Evolutionary conservation across 2,113 vertebrate genomes (phyloP).

Genomic region (Echinops telfairi): DNA sequence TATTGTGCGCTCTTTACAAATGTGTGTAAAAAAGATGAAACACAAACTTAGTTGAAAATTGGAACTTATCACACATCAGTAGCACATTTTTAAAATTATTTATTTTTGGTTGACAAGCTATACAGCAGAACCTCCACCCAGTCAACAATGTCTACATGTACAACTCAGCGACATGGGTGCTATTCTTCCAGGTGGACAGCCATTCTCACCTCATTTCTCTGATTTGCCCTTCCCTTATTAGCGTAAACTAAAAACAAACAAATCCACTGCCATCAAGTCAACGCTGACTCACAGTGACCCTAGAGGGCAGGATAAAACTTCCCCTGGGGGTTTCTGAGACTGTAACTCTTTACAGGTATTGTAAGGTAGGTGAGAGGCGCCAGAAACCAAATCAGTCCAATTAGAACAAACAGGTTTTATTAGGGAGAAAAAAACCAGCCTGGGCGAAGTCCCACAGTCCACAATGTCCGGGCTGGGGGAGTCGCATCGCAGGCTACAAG

Average conservation of each 20-base stretch:
- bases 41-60: not conserved
- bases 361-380: too few relatives aligned
- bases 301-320: too few relatives aligned
- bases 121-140: not conserved
- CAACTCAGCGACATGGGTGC: not conserved
- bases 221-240: not conserved
- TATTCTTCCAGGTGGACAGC: not conserved
- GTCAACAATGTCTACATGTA: not conserved
- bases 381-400: too few relatives aligned
- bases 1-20: not conserved
- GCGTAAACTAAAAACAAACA: not conserved
- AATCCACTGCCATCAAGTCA: not conserved
- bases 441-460: too few relatives aligned
- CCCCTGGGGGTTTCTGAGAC: too few relatives aligned
- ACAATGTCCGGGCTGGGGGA: too few relatives aligned
- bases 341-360: too few relatives aligned
- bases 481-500: too few relatives aligned
- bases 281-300: too few relatives aligned
- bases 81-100: not conserved
- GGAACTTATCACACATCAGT: not conserved
- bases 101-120: not conserved
- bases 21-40: not conserved
- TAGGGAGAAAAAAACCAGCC: too few relatives aligned
- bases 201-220: not conserved
- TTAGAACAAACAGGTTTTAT: too few relatives aligned